phyloP scores from a whole-genome alignment of 2,797 vertebrate species.

The Zalophus californianus region DNA sequence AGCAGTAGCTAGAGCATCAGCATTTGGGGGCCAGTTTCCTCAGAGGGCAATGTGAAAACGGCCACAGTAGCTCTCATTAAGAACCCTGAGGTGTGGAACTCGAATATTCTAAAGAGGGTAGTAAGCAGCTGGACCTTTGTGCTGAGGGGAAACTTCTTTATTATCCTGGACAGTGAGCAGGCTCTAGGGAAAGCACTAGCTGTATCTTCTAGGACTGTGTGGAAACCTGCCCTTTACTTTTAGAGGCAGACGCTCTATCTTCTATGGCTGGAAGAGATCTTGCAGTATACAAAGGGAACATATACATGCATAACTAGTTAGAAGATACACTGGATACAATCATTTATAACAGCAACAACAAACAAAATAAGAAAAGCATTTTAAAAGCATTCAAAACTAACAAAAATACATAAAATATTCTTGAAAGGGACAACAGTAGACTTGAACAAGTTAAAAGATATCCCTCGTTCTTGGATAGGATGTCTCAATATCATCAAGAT shows the following conservation, averaged over 20 bases:
- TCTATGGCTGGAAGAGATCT: not conserved
- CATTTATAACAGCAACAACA: not conserved
- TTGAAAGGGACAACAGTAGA: conserved; percentile 15
- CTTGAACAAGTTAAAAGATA: conserved; percentile 27
- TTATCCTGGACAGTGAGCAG: not conserved
- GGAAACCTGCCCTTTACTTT: not conserved
- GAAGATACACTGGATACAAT: not conserved
- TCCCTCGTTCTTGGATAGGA: conserved; percentile 10
- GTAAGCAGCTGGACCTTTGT: not conserved
- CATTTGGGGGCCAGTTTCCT: not conserved
- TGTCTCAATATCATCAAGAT: not conserved
- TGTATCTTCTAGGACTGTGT: not conserved
- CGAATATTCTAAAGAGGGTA: not conserved
- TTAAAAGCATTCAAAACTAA: conserved; percentile 52
- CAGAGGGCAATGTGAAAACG: not conserved
- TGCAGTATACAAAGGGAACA: not conserved
- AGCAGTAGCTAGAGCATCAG: not conserved
- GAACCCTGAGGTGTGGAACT: not conserved
- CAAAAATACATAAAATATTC: conserved; percentile 37
- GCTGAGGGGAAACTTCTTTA: conserved; percentile 27
- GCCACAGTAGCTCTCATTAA: not conserved
- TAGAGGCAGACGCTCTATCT: not conserved
- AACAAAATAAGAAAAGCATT: conserved; percentile 49
- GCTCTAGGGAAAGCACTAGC: not conserved
- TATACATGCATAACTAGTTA: not conserved